Base-by-base conservation (phyloP, 2,888 invertebrate genomes). In the Agrochola lychnidis region DNA sequence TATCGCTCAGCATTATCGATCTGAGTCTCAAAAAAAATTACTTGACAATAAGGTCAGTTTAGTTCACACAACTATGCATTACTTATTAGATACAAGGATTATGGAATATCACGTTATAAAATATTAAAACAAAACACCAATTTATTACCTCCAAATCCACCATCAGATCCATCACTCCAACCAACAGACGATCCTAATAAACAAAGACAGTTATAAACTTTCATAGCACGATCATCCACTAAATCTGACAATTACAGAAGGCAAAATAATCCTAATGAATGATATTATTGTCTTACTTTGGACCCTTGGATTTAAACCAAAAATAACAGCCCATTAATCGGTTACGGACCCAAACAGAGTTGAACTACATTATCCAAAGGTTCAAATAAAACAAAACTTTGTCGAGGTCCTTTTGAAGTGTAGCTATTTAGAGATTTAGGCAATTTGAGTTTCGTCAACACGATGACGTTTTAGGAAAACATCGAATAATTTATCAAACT, bases 141-240 rank as follows among this genome's bases (percentile, higher is more conserved):
- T 66, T 66, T 0, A 0, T 77, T 83, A 83, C 80, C 81, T 79
- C 25, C 51, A 69, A 72, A 79, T 69, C 82, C 76, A 51, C 6
- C 10, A 19, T 45, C 9, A 59, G 64, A 45, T 45, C 84, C 81
- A n/a, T 59, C 59, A 42, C 14, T n/a, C 80, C 63, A 51, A 30
- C 10, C 68, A 64, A 4, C 16, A 4, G 62, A 7, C 0, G 48
- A 69, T 14, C 84, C 84, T 81, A 59, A 69, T 22, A 57, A 53
- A 84, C 40, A 84, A 77, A 63, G 10, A 51, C 7, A 19, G 48
- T n/a, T 51, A 82, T 63, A 68, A 76, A 78, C 25, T 51, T 76
- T 62, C 0, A 56, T 45, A 51, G 36, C 0, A 51, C 3, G 36
- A 42, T 16, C 14, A 63, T 51, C 36, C 22, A 0, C 19, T 42